phyloP scores from a whole-genome alignment of 2,888 invertebrate species.

The Diaprepes abbreviatus region DNA sequence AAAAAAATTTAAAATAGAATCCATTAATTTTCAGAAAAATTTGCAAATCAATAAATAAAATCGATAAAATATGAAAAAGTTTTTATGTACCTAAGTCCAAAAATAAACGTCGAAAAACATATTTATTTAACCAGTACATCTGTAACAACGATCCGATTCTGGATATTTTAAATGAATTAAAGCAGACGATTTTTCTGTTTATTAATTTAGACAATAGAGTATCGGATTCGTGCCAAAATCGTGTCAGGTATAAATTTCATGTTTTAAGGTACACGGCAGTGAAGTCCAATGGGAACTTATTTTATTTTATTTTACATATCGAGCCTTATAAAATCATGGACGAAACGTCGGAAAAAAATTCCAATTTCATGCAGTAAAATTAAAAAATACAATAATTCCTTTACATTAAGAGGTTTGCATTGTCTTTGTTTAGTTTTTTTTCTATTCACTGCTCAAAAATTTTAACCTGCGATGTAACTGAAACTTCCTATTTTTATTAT shows the following conservation, averaged over 20 bases:
- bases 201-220: slow-evolving; percentile 27
- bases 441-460: too few species aligned
- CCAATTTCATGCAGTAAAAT: too few species aligned
- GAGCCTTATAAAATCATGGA: too few species aligned
- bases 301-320: background rate
- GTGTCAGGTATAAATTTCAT: background rate
- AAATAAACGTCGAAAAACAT: slow-evolving; percentile 14
- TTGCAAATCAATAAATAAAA: background rate
- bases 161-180: slow-evolving; percentile 22
- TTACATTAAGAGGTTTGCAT: too few species aligned
- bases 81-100: background rate
- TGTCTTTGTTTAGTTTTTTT: too few species aligned
- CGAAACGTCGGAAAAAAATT: too few species aligned
- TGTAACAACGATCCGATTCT: slow-evolving; percentile 19
- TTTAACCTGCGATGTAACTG: too few species aligned
- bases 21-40: background rate
- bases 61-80: background rate
- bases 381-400: too few species aligned
- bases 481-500: too few species aligned
- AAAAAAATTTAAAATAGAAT: background rate
- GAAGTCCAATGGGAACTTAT: background rate
- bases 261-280: background rate
- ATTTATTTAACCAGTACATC: slow-evolving; percentile 25
- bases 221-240: slow-evolving; percentile 22
- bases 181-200: slow-evolving; percentile 23